A percentile compares a stretch with the other conserved stretches of the same genome.
phyloP scores from a whole-genome alignment of 2,113 vertebrate species.

The Centropus bengalensis region DNA sequence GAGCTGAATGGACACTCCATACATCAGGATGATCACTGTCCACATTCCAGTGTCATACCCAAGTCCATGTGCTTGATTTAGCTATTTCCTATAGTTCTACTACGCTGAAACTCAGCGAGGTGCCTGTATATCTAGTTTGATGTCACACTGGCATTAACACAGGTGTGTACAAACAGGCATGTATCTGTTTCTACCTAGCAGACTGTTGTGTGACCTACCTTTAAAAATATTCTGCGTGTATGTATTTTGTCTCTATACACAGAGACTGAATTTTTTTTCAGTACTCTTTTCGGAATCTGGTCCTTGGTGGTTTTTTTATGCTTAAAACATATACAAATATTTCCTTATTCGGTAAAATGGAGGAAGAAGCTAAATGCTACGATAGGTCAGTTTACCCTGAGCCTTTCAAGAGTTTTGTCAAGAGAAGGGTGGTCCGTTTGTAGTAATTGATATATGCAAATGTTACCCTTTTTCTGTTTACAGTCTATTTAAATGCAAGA shows the following conservation, averaged over 20 bases:
- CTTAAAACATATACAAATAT: background rate
- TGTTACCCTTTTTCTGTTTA: background rate
- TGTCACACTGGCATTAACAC: background rate
- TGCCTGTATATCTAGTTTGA: background rate
- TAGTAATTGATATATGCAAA: background rate
- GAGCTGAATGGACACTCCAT: background rate
- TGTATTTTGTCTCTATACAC: background rate
- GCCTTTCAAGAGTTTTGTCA: background rate
- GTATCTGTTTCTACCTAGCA: background rate
- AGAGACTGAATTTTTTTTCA: background rate
- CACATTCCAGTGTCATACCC: background rate
- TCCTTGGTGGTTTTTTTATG: background rate
- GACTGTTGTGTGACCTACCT: background rate
- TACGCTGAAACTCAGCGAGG: background rate
- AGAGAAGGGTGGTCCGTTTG: background rate
- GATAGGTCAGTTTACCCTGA: background rate
- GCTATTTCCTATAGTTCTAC: background rate
- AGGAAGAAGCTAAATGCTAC: background rate
- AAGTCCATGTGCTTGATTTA: background rate
- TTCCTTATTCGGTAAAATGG: background rate
- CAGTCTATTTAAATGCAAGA: background rate
- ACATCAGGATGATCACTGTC: background rate
- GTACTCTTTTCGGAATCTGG: background rate
- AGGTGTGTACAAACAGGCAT: background rate
- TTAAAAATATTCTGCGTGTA: background rate